Percentiles rank a stretch among this genome's conserved stretches.
Conservation (phyloP, 2,113 vertebrate genomes). For the Perca schrenkii region DNA sequence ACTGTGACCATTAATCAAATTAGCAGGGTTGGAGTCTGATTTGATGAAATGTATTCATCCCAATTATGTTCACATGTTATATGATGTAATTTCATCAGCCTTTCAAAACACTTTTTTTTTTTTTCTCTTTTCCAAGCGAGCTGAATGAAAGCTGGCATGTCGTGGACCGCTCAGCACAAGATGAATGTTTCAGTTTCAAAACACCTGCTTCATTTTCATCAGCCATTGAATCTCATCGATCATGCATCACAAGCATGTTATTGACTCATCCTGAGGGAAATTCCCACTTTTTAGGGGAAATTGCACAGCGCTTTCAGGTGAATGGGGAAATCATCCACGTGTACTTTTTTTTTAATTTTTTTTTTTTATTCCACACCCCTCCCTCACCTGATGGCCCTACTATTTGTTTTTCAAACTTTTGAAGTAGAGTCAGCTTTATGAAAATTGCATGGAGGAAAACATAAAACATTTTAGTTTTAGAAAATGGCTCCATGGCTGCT, state of each 20-base stretch:
- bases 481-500: background rate
- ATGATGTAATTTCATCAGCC: slow-evolving; percentile 53
- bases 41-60: slow-evolving; percentile 50
- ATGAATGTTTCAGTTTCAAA: slow-evolving; percentile 74
- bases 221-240: slow-evolving; percentile 76
- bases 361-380: slow-evolving; percentile 27
- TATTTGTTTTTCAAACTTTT: slow-evolving; percentile 48
- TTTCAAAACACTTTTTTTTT: slow-evolving; percentile 27
- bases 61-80: slow-evolving; percentile 53
- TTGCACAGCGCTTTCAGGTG: slow-evolving; percentile 66
- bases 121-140: background rate
- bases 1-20: slow-evolving; percentile 70
- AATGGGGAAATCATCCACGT: slow-evolving; percentile 67
- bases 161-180: slow-evolving; percentile 57
- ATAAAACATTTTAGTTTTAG: background rate
- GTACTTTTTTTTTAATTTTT: slow-evolving; percentile 18
- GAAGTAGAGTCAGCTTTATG: slow-evolving; percentile 6
- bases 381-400: slow-evolving; percentile 24
- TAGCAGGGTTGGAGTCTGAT: slow-evolving; percentile 41
- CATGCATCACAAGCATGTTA: slow-evolving; percentile 65
- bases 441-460: background rate
- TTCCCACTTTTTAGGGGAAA: slow-evolving; percentile 68
- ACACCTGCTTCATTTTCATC: slow-evolving; percentile 83
- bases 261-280: slow-evolving; percentile 77
- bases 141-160: slow-evolving; percentile 56